Evolutionary conservation across 2,888 invertebrate species (phyloP).

Genomic region (Andrena bicolor): DNA sequence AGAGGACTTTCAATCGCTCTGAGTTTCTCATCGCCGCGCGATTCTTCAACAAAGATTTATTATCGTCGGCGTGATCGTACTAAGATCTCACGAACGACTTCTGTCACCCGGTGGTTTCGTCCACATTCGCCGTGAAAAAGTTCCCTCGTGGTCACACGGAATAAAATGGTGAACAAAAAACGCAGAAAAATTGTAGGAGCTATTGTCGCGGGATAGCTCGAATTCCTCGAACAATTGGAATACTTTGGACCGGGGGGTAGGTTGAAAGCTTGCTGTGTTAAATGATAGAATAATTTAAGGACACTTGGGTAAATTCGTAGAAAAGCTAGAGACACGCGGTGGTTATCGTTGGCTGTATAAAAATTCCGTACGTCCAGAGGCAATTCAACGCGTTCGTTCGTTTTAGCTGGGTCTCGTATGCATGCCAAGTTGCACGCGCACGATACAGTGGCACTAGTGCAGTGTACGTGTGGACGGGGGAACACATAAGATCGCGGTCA

Average conservation of each 20-base stretch:
- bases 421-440: conserved; percentile 17
- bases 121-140: background rate
- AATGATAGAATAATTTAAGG: conserved; percentile 45
- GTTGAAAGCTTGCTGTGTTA: conserved; percentile 16
- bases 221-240: background rate
- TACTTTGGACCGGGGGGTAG: background rate
- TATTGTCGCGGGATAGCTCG: background rate
- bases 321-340: background rate
- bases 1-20: conserved; percentile 15
- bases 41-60: conserved; percentile 8
- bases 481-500: background rate
- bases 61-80: background rate
- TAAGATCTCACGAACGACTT: background rate
- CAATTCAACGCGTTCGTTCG: conserved; percentile 34
- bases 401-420: background rate
- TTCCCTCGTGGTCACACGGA: background rate
- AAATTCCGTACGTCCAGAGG: conserved; percentile 33
- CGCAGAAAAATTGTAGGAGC: background rate
- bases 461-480: background rate
- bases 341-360: conserved; percentile 30
- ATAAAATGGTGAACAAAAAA: background rate
- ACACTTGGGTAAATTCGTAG: conserved; percentile 19
- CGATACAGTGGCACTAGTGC: conserved; percentile 1
- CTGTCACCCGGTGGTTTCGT: background rate
- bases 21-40: background rate